Evolutionary conservation across 2,797 vertebrate species (phyloP), one percentile per base, ranked within the genome.

Genomic region (Coendou prehensilis): DNA sequence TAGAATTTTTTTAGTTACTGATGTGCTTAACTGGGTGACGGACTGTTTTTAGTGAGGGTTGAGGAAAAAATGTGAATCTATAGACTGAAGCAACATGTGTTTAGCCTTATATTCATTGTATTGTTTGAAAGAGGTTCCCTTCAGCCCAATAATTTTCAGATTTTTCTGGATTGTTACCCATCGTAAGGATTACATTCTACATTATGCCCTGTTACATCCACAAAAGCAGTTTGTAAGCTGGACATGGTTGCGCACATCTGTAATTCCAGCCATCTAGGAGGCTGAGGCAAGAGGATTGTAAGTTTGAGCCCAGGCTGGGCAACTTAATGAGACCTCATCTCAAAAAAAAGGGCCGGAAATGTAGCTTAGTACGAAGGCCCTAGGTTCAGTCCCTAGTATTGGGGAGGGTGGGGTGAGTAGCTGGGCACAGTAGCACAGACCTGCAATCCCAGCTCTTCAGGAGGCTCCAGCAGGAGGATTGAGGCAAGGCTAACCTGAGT

Each of bases 71-170:
- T 26, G 76, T 54, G 30, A 41, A 20, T 7, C 54, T 80, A 0
- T 80, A 57, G n/a, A 52, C 56, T 76, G 61, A 91, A 69, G 37
- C 22, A 87, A 52, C 26, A 45, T 56, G 28, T 61, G 80, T 88
- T 71, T 71, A 63, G 78, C 61, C 54, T 96, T 93, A 14, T 71
- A 41, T 56, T 85, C 47, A 56, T 75, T 87, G 30, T 56, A 45
- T 81, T 91, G 52, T 95, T 78, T 59, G 56, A 92, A 54, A 88
- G 75, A 41, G 7, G 5, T 69, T 93, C 37, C 79, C 50, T 94
- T 82, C 41, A 83, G 23, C 79, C 54, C 50, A 92, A 28, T 64
- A 57, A n/a, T 80, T 82, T 95, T 92, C 37, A 95, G 28, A 73
- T 57, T 89, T 89, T 63, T 79, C 59, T 64, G 82, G 67, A 86